A percentile compares a stretch with the other conserved stretches of the same genome.
Conservation (phyloP, 2,888 invertebrate species). For the Eupeodes luniger region DNA sequence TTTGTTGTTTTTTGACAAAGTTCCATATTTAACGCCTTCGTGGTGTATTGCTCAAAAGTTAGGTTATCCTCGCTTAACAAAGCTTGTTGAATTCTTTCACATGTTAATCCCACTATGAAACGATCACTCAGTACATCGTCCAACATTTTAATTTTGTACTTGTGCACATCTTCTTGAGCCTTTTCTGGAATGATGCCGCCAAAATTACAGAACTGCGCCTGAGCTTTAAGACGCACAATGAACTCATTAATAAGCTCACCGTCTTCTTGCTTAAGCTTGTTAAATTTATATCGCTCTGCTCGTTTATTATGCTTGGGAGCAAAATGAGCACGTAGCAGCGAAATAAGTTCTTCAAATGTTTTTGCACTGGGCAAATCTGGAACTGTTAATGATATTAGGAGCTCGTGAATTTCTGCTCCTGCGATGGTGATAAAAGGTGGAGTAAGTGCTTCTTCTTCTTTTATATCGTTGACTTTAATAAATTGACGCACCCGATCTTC, state of each 20-base stretch:
- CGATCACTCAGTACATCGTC: slow-evolving; percentile 42
- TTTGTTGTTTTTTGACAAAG: slow-evolving; percentile 21
- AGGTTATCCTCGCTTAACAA: slow-evolving; percentile 40
- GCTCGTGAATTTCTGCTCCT: slow-evolving; percentile 29
- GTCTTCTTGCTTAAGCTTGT: slow-evolving; percentile 54
- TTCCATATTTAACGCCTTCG: slow-evolving; percentile 38
- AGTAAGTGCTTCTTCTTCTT: slow-evolving; percentile 29
- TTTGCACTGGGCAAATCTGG: slow-evolving; percentile 41
- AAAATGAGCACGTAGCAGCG: slow-evolving; percentile 37
- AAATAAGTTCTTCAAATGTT: slow-evolving; percentile 30
- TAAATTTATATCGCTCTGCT: slow-evolving; percentile 52
- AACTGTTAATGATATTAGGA: slow-evolving; percentile 36
- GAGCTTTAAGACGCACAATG: slow-evolving; percentile 34
- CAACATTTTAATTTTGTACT: slow-evolving; percentile 42
- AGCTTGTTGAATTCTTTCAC: slow-evolving; percentile 9
- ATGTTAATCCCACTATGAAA: slow-evolving; percentile 29
- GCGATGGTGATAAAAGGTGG: slow-evolving; percentile 35
- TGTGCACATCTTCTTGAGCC: slow-evolving; percentile 2
- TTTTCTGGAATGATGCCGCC: slow-evolving; percentile 27
- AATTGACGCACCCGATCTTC: slow-evolving; percentile 42
- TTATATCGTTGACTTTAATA: slow-evolving; percentile 35
- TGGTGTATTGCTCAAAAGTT: slow-evolving; percentile 23
- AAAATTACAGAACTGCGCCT: slow-evolving; percentile 28
- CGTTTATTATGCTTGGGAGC: slow-evolving; percentile 74
- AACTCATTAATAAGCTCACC: slow-evolving; percentile 38